phyloP scores from a whole-genome alignment of 2,888 invertebrate genomes.

The Cactoblastis cactorum region DNA sequence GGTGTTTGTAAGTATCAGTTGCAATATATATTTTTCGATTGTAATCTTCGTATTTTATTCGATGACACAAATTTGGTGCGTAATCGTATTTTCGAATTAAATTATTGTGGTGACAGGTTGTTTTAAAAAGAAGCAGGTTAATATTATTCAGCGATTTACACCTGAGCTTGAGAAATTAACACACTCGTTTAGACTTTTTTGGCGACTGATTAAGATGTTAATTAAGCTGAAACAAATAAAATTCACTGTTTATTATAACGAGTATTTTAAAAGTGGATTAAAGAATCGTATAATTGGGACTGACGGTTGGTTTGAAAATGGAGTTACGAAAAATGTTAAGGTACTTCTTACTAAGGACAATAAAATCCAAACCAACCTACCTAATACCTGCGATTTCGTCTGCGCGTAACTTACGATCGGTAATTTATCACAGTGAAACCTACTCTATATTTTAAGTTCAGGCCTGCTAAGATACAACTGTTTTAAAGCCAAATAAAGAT shows the following conservation, averaged over 20 bases:
- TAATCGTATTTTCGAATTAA: neutral
- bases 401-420: too few species aligned
- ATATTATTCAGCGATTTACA: conserved; percentile 1
- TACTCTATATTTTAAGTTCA: too few species aligned
- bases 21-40: neutral
- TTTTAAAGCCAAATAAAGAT: too few species aligned
- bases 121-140: conserved; percentile 3
- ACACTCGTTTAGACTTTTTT: conserved; percentile 5
- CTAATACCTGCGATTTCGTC: too few species aligned
- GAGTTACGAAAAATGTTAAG: too few species aligned
- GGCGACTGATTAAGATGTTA: conserved; percentile 2
- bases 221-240: neutral
- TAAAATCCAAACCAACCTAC: too few species aligned
- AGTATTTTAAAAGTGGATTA: neutral
- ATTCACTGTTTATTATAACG: neutral
- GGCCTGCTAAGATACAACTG: too few species aligned
- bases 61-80: neutral
- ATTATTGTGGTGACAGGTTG: conserved; percentile 1
- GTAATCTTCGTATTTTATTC: too few species aligned
- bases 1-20: neutral
- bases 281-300: too few species aligned
- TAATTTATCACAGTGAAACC: too few species aligned
- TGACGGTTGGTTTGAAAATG: too few species aligned
- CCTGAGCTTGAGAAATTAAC: neutral
- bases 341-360: too few species aligned